Base-by-base conservation (phyloP, 2,113 vertebrate species). In the Hippocampus zosterae region DNA sequence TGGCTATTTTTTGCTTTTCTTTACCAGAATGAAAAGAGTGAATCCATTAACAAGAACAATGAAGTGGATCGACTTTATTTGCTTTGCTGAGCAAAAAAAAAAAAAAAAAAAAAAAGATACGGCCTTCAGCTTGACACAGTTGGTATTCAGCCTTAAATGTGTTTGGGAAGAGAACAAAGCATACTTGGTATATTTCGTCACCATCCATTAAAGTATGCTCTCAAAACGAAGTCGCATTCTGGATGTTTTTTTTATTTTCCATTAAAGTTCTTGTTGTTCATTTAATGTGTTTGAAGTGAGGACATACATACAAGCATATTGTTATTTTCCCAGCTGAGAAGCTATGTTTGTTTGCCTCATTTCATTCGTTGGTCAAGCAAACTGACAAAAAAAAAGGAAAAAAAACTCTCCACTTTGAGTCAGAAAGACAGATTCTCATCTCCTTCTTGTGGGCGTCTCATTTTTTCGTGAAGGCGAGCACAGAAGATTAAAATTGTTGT, bases 401-500 rank as follows among this genome's bases (percentile, higher is more conserved):
- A 13, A 62, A 40, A 40, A 0, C n/a, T 25, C 68, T 78, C 59
- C 69, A 72, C 82, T 83, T 86, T 88, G 76, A 70, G 72, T 76
- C 86, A 79, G 75, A 80, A 74, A 74, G 81, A 80, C 85, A 69
- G 85, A 90, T 88, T 90, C 91, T 74, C 84, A 91, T 85, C 61
- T 83, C 74, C 88, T 82, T 87, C 88, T 85, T 88, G 91, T 92
- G 90, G 91, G 91, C 85, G 89, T 91, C 87, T 90, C 86, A 59
- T 88, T 89, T 88, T 89, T 68, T 90, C 86, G 81, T 89, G 87
- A 92, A 90, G 88, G 89, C 91, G 87, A 90, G 91, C 86, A 89
- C 88, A 93, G 91, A 90, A 93, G 91, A 92, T 92, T 92, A 92
- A 93, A 93, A 93, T 93, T 92, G 92, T 93, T 92, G 90, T 92